Conservation (phyloP, 2,888 invertebrate genomes). For the Hyalella azteca region DNA sequence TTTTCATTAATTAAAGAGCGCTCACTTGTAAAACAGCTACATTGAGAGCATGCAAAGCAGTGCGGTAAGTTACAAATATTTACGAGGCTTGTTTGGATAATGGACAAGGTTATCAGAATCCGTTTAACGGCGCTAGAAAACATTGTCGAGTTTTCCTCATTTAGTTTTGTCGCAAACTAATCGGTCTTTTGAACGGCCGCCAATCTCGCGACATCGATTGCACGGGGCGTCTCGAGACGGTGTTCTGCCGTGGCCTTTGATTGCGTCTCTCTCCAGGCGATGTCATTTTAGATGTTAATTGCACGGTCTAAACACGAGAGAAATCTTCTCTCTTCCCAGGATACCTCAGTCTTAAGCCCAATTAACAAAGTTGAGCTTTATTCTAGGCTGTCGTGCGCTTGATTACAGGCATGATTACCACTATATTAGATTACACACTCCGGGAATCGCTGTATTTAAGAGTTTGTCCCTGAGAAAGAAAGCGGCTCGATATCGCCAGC, state of each 20-base stretch:
- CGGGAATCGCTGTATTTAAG: neutral
- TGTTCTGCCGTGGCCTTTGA: neutral
- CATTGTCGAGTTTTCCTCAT: neutral
- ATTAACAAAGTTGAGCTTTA: conserved; percentile 24
- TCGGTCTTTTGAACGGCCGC: neutral
- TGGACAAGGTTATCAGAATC: neutral
- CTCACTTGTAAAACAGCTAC: too few relatives aligned
- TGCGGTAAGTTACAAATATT: neutral
- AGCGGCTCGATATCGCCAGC: neutral
- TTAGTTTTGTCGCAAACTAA: neutral
- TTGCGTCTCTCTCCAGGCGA: neutral
- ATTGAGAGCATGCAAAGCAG: too few relatives aligned
- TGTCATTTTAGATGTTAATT: conserved; percentile 1
- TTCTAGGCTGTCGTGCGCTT: conserved; percentile 20
- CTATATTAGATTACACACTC: conserved; percentile 32
- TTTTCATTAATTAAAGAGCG: too few relatives aligned
- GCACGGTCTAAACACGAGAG: neutral
- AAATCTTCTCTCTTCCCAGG: neutral
- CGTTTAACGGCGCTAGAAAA: neutral
- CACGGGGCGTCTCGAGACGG: neutral
- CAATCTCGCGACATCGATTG: conserved; percentile 24
- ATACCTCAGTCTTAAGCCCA: neutral
- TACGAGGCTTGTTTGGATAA: neutral
- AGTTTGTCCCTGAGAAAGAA: conserved; percentile 1
- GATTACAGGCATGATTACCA: conserved; percentile 26